Evolutionary conservation across 1,140 invertebrate genomes (phyloP).

Genomic region (Calliphora vicina): DNA sequence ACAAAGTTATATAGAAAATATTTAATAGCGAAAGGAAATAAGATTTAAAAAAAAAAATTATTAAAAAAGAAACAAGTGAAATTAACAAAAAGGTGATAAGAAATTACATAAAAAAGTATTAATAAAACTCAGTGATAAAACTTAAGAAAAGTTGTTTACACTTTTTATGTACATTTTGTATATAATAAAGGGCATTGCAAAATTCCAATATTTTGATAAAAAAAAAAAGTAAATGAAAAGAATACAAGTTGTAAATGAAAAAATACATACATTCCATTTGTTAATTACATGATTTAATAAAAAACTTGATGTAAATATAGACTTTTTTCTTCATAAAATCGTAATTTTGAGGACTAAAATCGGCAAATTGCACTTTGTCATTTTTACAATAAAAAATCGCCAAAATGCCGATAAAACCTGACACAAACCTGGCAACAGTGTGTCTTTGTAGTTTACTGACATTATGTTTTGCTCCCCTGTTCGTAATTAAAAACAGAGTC

Average conservation of each 20-base stretch:
- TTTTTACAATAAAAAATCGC: too few relatives aligned
- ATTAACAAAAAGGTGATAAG: background rate
- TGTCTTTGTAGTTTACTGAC: too few relatives aligned
- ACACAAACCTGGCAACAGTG: too few relatives aligned
- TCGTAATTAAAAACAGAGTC: too few relatives aligned
- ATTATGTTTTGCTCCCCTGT: too few relatives aligned
- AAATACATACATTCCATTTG: background rate
- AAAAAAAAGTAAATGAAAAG: background rate
- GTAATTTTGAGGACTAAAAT: too few relatives aligned
- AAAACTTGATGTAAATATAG: too few relatives aligned
- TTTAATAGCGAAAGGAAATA: too few relatives aligned
- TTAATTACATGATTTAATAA: too few relatives aligned
- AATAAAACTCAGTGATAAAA: background rate
- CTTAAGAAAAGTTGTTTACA: background rate
- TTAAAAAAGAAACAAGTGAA: background rate
- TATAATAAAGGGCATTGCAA: background rate
- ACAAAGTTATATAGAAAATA: background rate
- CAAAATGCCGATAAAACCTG: too few relatives aligned
- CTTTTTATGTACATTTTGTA: background rate
- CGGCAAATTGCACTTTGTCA: too few relatives aligned
- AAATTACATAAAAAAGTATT: background rate
- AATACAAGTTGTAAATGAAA: constrained; percentile 5
- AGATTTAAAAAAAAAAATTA: background rate
- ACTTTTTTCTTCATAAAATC: too few relatives aligned
- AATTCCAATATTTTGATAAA: constrained; percentile 30